Percentiles rank a stretch among this genome's conserved stretches.
These are phyloP conservation scores for Pocillopora grandis DNA, from an alignment of 92 coral and sea anemone species.

Conservation along the genomic window DNA sequence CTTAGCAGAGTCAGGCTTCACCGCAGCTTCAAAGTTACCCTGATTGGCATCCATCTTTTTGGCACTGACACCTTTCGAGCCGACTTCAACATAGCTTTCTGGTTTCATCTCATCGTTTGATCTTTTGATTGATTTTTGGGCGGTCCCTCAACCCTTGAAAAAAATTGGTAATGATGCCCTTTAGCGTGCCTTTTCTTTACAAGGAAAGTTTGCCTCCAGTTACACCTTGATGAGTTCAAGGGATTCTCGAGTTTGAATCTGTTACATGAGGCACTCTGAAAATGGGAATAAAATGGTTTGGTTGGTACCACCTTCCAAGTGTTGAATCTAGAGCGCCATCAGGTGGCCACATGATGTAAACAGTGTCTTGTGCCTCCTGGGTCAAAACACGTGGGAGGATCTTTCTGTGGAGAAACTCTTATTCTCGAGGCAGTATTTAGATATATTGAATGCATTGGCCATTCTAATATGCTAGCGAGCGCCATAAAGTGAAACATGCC, in stretches of 20 bases:
- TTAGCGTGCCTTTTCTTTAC: not conserved
- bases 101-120: not conserved
- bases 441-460: constrained; percentile 34
- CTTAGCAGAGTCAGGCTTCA: constrained; percentile 9
- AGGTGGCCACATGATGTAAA: constrained; percentile 46
- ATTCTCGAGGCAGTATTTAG: constrained; percentile 16
- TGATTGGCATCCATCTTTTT: not conserved
- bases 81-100: not conserved
- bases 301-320: constrained; percentile 27
- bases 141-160: constrained; percentile 21
- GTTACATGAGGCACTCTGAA: not conserved
- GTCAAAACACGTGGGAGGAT: constrained; percentile 1
- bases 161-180: constrained; percentile 22
- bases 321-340: constrained; percentile 13
- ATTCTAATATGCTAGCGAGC: constrained; percentile 26
- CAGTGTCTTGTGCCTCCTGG: constrained; percentile 10
- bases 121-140: not conserved
- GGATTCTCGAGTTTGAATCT: not conserved
- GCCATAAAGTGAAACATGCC: constrained; percentile 32
- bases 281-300: constrained; percentile 26
- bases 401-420: constrained; percentile 24
- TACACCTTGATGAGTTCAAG: not conserved
- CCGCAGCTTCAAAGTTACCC: not conserved
- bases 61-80: not conserved
- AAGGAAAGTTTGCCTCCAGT: not conserved